Evolutionary conservation across 2,113 vertebrate species (phyloP), one percentile per base, ranked within the genome.

Genomic region (Arenaria interpres): DNA sequence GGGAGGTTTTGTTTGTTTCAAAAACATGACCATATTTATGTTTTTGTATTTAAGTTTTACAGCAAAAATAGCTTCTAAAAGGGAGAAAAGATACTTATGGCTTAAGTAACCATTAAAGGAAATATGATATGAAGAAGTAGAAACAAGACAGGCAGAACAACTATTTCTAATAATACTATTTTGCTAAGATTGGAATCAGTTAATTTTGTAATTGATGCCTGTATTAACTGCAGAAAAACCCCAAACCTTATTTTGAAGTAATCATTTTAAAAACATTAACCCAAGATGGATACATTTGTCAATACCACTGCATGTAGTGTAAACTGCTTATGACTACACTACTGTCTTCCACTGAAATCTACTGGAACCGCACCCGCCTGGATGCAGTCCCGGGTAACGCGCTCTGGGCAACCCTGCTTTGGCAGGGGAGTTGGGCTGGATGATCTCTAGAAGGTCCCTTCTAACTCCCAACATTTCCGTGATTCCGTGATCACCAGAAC

Each of bases 301-400:
- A 48, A 41, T 16, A 32, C 8, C 32, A 53, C 39, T 57, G 45
- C 43, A 19, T 23, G 17, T 4, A 66, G 19, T 1, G 4, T 18
- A 33, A 68, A 10, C 37, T 30, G 39, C n/a, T 56, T 23, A 20
- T 3, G 32, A 24, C 45, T n/a, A 14, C 2, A 10, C 17, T 39
- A 9, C 60, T 32, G 7, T 14, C 17, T 13, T 39, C 14, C 24
- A 21, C 17, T n/a, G 39, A 20, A 20, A 54, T 12, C 43, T 23
- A 32, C 0, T 23, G 19, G 41, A 72, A 53, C 33, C 0, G 0
- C 33, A n/a, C 0, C 46, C 5, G 5, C 19, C 20, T 46, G 46
- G 46, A 46, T 46, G 46, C 46, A 4, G 8, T 21, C 46, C 46
- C 11, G 46, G 22, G 46, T 11, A 10, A 46, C 10, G 20, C 22